Base-by-base conservation (phyloP, 2,113 vertebrate species). In the Archocentrus centrarchus region DNA sequence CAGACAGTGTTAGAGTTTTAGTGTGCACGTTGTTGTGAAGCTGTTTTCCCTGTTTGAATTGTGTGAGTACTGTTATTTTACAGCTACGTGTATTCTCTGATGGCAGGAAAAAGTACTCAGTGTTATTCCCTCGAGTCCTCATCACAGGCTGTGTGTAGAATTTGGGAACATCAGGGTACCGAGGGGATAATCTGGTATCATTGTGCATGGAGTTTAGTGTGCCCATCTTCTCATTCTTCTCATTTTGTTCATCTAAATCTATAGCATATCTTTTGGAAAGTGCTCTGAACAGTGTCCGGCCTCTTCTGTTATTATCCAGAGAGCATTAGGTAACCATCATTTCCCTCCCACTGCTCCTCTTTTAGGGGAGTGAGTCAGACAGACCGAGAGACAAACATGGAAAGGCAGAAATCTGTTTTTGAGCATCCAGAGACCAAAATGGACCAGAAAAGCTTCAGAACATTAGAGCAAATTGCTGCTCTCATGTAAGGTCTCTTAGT, bases 331-430 rank as follows among this genome's bases (percentile, higher is more conserved):
- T 92, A 90, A 92, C 85, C 86, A 76, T 89, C 83, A 84, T 87
- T 78, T 86, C 47, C 86, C 91, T 77, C 93, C 88, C 91, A 92
- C 90, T 64, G 77, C 79, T 91, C 91, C 32, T 88, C 75, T 92
- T 92, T 91, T 89, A 86, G 91, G 61, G 66, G 77, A 57, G 80
- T 92, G 92, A 93, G 88, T 92, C 92, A 91, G 82, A 85, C 83
- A 80, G 82, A 88, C 83, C 75, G 17, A 32, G 75, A 77, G 27
- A 75, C n/a, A 62, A 80, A 75, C 76, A 47, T 9, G 57, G 59
- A 61, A 4, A 55, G 24, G 24, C 44, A 61, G 30, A 79, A 84
- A 76, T 75, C 24, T 75, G 39, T 75, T 73, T 41, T 30, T 58
- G 32, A 80, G 61, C 75, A 77, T 17, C 75, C 37, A 85, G 13